Evolutionary conservation across 2,888 invertebrate genomes (phyloP).

Genomic region (Tanytarsus gracilentus): DNA sequence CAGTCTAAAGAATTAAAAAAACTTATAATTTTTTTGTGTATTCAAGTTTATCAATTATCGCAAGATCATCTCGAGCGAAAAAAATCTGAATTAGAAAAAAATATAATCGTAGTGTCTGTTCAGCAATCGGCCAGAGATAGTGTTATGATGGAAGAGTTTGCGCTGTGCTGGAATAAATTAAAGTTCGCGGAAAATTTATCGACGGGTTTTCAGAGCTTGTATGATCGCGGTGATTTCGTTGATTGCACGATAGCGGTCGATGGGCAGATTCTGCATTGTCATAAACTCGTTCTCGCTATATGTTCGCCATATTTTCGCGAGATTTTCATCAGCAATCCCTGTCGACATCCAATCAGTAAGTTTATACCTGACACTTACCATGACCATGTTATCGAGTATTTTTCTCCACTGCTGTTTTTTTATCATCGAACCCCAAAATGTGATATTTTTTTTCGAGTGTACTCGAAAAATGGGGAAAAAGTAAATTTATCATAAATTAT

Average conservation of each 20-base stretch:
- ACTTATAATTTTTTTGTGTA: neutral
- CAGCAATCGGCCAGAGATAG: neutral
- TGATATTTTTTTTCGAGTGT: slow-evolving; percentile 8
- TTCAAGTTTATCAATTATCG: slow-evolving; percentile 15
- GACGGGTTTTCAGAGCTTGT: slow-evolving; percentile 43
- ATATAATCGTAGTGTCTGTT: neutral
- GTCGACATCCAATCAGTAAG: slow-evolving; percentile 45
- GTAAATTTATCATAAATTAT: no score
- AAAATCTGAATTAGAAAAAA: neutral
- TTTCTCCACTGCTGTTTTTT: neutral
- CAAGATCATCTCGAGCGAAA: neutral
- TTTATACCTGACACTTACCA: slow-evolving; percentile 31
- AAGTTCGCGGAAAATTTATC: slow-evolving; percentile 43
- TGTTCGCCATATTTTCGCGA: slow-evolving; percentile 48
- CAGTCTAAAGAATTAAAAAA: neutral
- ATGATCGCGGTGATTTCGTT: slow-evolving; percentile 45
- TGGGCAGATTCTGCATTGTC: slow-evolving; percentile 46
- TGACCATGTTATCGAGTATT: slow-evolving; percentile 6
- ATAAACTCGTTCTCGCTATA: slow-evolving; percentile 47
- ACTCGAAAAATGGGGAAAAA: no score
- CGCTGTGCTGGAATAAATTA: slow-evolving; percentile 44
- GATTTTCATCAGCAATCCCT: slow-evolving; percentile 44
- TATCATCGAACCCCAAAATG: neutral
- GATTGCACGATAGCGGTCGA: slow-evolving; percentile 48
- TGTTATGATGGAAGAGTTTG: slow-evolving; percentile 37